Evolutionary conservation across 2,797 vertebrate species (phyloP).

Genomic region (Crax fasciolata): DNA sequence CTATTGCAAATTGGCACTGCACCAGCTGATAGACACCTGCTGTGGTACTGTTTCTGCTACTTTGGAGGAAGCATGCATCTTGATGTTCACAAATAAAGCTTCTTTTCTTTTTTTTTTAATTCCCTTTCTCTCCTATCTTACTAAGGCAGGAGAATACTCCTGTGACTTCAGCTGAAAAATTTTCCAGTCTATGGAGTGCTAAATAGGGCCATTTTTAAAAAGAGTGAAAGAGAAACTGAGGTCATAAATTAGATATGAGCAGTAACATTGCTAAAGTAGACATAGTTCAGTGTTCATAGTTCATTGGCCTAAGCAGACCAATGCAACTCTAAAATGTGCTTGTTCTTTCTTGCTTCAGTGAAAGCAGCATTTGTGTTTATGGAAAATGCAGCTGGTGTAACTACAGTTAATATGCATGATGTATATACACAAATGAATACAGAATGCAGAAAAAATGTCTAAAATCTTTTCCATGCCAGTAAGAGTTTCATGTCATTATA

Average conservation of each 20-base stretch:
- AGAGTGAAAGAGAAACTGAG: neutral
- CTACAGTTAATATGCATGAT: neutral
- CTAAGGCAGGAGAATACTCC: neutral
- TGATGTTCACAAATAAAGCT: neutral
- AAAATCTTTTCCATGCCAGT: neutral
- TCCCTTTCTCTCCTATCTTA: neutral
- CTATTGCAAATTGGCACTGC: neutral
- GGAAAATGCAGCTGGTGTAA: neutral
- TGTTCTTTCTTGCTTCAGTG: neutral
- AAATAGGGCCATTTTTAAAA: neutral
- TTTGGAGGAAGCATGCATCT: neutral
- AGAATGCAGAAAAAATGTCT: neutral
- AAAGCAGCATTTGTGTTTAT: neutral
- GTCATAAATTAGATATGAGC: neutral
- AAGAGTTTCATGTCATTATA: neutral
- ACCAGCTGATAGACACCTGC: conserved; percentile 27
- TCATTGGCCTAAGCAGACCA: neutral
- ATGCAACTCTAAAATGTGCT: neutral
- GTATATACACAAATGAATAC: neutral
- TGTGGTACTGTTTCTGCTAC: neutral
- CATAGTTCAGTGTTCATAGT: neutral
- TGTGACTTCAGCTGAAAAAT: neutral
- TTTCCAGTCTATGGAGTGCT: neutral
- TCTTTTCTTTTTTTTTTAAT: neutral
- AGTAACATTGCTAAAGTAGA: neutral